Evolutionary conservation across 1,140 invertebrate species (phyloP).

Genomic region (Trypoxylus dichotomus): DNA sequence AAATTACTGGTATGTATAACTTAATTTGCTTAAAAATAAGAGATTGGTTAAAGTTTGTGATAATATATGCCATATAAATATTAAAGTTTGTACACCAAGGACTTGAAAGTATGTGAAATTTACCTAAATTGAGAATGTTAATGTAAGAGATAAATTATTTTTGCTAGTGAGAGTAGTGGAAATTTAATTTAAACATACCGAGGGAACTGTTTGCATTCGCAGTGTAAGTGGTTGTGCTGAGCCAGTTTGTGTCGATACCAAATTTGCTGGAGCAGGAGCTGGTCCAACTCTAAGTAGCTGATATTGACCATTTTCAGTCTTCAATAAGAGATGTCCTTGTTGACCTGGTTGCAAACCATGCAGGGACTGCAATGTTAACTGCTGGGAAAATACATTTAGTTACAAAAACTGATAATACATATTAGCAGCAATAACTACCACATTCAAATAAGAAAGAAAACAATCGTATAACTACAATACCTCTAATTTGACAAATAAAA

Average conservation of each 20-base stretch:
- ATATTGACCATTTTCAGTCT: slow-evolving; percentile 94
- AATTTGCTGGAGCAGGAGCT: slow-evolving; percentile 61
- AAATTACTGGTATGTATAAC: too few relatives aligned
- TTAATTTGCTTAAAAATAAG: too few relatives aligned
- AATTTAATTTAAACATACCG: slow-evolving; percentile 56
- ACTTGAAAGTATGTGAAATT: too few relatives aligned
- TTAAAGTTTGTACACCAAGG: too few relatives aligned
- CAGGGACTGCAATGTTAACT: slow-evolving; percentile 82
- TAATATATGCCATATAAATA: too few relatives aligned
- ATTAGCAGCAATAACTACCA: neutral
- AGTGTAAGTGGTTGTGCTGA: slow-evolving; percentile 54
- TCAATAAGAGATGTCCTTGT: slow-evolving; percentile 84
- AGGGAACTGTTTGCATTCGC: slow-evolving; percentile 60
- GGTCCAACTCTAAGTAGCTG: slow-evolving; percentile 86
- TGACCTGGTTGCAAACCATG: slow-evolving; percentile 80
- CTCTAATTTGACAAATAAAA: neutral
- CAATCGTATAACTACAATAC: neutral
- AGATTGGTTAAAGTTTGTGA: too few relatives aligned
- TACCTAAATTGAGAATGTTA: too few relatives aligned
- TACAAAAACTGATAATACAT: neutral
- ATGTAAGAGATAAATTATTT: too few relatives aligned
- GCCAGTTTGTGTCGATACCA: slow-evolving; percentile 60
- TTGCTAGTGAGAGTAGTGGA: too few relatives aligned
- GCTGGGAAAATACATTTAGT: slow-evolving; percentile 40
- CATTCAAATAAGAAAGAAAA: slow-evolving; percentile 11